Evolutionary conservation across 2,113 vertebrate species (phyloP), one percentile per base, ranked within the genome.

Genomic region (Callipepla californica): DNA sequence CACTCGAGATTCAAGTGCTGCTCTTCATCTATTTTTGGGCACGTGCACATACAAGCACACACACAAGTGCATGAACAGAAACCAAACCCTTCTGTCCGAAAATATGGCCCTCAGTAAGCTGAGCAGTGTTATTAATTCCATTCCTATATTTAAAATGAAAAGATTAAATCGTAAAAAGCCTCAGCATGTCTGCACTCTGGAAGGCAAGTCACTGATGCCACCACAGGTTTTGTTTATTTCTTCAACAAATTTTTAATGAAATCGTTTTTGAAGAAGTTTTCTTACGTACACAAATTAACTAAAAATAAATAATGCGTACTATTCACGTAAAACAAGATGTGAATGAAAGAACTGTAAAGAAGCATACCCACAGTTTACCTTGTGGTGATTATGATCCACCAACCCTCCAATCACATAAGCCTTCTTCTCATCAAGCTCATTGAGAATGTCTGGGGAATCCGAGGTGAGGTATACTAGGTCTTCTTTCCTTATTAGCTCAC

Each of bases 341-440:
- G 10, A 62, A 83, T 53, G 20, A 34, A 38, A 67, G 7, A 42
- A 8, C 44, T 70, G 36, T 44, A 55, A 85, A 82, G 44, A 84
- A 94, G 63, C 1, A 10, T 14, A 84, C 8, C 6, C 53, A n/a
- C 9, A 5, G 7, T 47, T 74, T 97, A 99, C 99, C 99, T 99
- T 99, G 89, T 99, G 98, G 91, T 99, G 99, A 96, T 99, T 99
- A 97, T 99, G 99, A 97, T 99, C 99, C 85, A 99, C 99, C 59
- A 99, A 96, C 25, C 99, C 99, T 93, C 99, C 99, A 4, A 99
- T 99, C 53, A 99, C 97, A 19, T 99, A 99, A 26, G 98, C 99
- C 93, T 99, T 99, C 50, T 96, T 97, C 51, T 98, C 98, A 95
- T 99, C 99, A 75, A 99, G 97, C 90, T 99, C 98, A 40, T 96